Percentiles rank a stretch among this genome's conserved stretches.
Conservation (phyloP, 2,113 vertebrate species). For the Oryctolagus cuniculus region DNA sequence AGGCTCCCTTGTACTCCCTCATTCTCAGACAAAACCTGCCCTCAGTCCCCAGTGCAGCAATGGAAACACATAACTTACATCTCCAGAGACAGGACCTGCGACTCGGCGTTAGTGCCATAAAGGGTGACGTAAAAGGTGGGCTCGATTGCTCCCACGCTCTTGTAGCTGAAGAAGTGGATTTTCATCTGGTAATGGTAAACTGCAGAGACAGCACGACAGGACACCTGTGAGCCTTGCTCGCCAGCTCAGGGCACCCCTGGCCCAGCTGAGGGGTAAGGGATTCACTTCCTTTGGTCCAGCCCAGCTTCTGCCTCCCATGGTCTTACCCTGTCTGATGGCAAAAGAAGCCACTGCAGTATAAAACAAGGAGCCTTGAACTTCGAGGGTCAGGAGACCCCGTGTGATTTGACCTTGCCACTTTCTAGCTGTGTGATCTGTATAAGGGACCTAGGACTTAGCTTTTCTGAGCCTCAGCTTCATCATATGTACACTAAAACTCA, state of each 20-base stretch:
- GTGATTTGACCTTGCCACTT: background rate
- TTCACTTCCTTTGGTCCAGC: background rate
- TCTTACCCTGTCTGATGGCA: background rate
- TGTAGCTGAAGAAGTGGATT: constrained; percentile 96
- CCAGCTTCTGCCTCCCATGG: background rate
- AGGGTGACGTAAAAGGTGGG: constrained; percentile 93
- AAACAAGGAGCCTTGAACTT: background rate
- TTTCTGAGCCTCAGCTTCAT: constrained; percentile 17
- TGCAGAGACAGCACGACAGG: constrained; percentile 81
- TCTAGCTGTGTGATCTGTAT: background rate
- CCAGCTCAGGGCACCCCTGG: background rate
- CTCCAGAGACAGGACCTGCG: constrained; percentile 88
- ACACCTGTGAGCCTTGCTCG: background rate
- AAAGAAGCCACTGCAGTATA: background rate
- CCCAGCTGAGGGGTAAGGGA: background rate
- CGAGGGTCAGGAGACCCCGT: background rate
- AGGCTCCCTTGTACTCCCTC: fast-evolving
- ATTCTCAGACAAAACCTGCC: background rate
- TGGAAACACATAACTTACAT: constrained; percentile 89
- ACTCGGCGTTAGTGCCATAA: constrained; percentile 91
- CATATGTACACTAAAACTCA: background rate
- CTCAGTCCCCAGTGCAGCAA: background rate
- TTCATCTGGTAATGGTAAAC: constrained; percentile 99
- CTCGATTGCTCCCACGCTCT: constrained; percentile 87
- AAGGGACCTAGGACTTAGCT: background rate